Base-by-base conservation (phyloP, 2,113 vertebrate genomes). In the Gallinago media region DNA sequence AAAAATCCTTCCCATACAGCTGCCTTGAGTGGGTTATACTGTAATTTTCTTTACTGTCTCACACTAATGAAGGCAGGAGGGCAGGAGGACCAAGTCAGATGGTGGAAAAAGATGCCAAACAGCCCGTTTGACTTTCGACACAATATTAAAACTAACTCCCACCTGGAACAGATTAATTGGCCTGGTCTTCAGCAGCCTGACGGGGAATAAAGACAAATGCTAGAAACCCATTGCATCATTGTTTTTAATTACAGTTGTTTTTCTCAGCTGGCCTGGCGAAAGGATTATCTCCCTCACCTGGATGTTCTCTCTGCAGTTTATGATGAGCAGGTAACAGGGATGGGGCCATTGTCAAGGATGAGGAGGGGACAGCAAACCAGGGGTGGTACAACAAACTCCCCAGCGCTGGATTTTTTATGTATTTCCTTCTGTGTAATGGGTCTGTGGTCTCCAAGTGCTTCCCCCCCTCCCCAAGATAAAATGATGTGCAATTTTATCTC, bases 41-140 rank as follows among this genome's bases (percentile, higher is more conserved):
- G 59, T 94, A 83, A 95, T 98, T 97, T 96, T 77, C 95, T 86
- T 93, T 56, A 66, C 93, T 89, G 70, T 70, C 86, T 97, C 83
- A 19, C 68, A 81, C 95, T 97, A 96, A 95, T 87, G 96, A 97
- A 93, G 95, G 92, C 85, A 65, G 80, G 86, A 96, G 96, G 87
- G 94, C 97, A 97, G 86, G n/a, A 85, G 68, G 86, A 92, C 91
- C 67, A 42, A 96, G 78, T 83, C 93, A 71, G 96, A 68, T 13
- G 71, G 85, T 55, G n/a, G 75, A 59, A 93, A 96, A 85, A 8
- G 49, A 12, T 18, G 58, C 81, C 62, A 2, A 36, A 38, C 61
- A 56, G 81, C 75, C 32, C 36, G 16, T 76, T 29, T 88, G 97
- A 94, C 93, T 92, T 97, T 68, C 9, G 36, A 56, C 50, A 65